Conservation (phyloP, 2,113 vertebrate species). For the Pteronura brasiliensis region DNA sequence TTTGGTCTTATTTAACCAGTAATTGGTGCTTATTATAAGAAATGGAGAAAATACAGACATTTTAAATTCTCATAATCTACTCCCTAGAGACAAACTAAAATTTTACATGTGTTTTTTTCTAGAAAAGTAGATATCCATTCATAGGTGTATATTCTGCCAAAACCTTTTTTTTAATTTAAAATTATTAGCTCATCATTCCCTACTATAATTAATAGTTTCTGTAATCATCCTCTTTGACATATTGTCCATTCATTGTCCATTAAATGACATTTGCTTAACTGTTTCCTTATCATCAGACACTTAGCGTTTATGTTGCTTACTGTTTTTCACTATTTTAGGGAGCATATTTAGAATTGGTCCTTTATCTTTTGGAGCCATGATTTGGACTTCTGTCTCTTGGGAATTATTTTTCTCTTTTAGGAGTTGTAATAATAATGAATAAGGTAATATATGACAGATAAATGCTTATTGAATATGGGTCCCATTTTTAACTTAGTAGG, state of each 20-base stretch:
- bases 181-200: neutral
- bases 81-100: neutral
- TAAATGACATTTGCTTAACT: neutral
- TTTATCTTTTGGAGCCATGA: neutral
- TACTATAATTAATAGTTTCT: neutral
- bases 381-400: neutral
- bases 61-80: neutral
- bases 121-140: neutral
- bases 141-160: neutral
- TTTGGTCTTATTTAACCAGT: neutral
- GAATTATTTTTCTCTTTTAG: neutral
- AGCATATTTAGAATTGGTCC: neutral
- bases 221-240: neutral
- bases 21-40: neutral
- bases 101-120: neutral
- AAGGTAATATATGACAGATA: neutral
- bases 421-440: neutral
- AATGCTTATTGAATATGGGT: conserved; percentile 4
- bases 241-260: neutral
- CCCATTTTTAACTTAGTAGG: neutral
- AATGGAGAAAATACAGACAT: neutral
- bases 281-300: conserved; percentile 12
- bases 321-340: conserved; percentile 31
- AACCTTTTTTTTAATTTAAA: neutral
- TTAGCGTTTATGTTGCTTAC: neutral